Percentiles rank a stretch among this genome's conserved stretches.
Conservation (phyloP, 1,140 invertebrate genomes). For the Drosophila pachea region DNA sequence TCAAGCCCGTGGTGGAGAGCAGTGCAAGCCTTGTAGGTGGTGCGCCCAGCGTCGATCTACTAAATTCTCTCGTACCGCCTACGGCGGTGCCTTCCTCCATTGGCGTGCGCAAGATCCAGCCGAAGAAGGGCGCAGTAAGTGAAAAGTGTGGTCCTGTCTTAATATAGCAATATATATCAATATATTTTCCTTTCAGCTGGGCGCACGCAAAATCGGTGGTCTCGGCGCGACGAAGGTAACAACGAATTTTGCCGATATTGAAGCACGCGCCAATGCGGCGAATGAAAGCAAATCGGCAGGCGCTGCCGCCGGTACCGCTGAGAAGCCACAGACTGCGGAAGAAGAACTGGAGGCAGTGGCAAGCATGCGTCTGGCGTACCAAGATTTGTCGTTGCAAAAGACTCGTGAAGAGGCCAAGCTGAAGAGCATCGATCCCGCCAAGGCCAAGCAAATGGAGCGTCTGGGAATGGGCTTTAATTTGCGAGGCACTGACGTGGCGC, state of each 20-base stretch:
- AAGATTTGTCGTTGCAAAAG: conserved; percentile 89
- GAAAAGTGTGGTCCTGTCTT: neutral
- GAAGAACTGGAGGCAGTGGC: conserved; percentile 83
- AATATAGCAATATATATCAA: neutral
- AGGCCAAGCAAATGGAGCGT: conserved; percentile 93
- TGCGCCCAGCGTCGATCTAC: conserved; percentile 79
- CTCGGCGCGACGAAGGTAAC: conserved; percentile 98
- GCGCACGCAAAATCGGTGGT: conserved; percentile 89
- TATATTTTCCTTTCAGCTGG: conserved; percentile 80
- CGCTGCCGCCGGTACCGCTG: conserved; percentile 61
- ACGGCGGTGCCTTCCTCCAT: conserved; percentile 79
- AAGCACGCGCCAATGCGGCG: conserved; percentile 90
- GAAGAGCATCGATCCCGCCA: conserved; percentile 89
- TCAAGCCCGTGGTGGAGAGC: conserved; percentile 41
- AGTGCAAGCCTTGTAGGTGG: conserved; percentile 30
- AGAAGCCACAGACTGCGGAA: conserved; percentile 75
- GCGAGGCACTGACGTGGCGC: conserved; percentile 85
- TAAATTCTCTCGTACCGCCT: conserved; percentile 59
- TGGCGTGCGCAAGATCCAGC: conserved; percentile 83
- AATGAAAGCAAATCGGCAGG: conserved; percentile 84
- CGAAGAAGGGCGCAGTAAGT: conserved; percentile 84
- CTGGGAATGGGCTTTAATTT: conserved; percentile 89
- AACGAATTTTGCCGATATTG: conserved; percentile 97
- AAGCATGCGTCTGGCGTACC: conserved; percentile 92
- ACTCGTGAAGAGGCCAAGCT: conserved; percentile 89